phyloP scores from a whole-genome alignment of 2,888 invertebrate species.

The Callosobruchus maculatus region DNA sequence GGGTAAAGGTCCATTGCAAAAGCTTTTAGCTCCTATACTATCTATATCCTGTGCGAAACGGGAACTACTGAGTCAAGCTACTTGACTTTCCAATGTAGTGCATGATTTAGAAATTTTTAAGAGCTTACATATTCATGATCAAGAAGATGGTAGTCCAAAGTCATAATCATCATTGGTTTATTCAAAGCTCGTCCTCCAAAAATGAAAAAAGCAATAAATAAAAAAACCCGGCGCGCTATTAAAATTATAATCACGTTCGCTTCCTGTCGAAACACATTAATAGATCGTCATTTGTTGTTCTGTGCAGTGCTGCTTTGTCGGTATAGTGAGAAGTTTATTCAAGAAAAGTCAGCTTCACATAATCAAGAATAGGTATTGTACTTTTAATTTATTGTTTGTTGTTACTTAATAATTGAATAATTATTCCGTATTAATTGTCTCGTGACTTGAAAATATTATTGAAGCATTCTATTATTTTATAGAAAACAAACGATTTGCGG shows the following conservation, averaged over 20 bases:
- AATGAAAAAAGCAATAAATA: slow-evolving; percentile 7
- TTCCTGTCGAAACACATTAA: slow-evolving; percentile 14
- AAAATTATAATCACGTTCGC: slow-evolving; percentile 19
- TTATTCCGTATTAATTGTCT: not conserved
- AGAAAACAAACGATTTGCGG: too few relatives aligned
- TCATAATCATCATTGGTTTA: not conserved
- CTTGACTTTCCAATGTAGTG: too few relatives aligned
- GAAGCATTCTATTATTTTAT: not conserved
- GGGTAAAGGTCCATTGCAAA: too few relatives aligned
- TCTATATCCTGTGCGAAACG: too few relatives aligned
- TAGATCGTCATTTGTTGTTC: not conserved
- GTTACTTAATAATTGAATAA: not conserved
- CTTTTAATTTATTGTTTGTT: not conserved
- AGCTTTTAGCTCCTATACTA: not conserved
- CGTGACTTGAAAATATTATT: not conserved
- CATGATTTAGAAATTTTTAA: too few relatives aligned
- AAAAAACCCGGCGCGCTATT: slow-evolving; percentile 7
- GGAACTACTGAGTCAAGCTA: too few relatives aligned
- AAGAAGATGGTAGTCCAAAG: not conserved
- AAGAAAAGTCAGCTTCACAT: not conserved
- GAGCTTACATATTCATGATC: too few relatives aligned
- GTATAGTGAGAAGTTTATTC: not conserved
- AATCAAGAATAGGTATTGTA: not conserved
- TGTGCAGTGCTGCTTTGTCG: not conserved
- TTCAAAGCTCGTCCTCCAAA: not conserved